phyloP scores from a whole-genome alignment of 2,888 invertebrate species.

The Drosophila neotestacea region DNA sequence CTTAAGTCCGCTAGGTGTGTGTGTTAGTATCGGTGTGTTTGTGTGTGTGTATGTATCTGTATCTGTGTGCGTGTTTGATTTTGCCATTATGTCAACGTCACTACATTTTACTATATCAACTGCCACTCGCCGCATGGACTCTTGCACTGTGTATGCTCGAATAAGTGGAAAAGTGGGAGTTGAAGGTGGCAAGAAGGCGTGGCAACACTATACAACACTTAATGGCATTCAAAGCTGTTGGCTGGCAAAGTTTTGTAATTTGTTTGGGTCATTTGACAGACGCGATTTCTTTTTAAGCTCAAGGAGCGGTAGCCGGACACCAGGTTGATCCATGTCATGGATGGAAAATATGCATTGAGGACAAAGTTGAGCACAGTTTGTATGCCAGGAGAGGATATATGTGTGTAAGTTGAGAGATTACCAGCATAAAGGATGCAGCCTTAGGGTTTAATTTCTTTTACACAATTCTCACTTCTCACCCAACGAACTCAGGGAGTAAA shows the following conservation, averaged over 20 bases:
- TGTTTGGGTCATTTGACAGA: constrained; percentile 67
- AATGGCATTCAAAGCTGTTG: constrained; percentile 64
- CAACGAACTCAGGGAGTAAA: background rate
- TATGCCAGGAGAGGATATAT: no score
- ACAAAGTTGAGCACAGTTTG: background rate
- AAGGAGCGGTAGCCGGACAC: constrained; percentile 10
- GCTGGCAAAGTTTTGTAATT: constrained; percentile 64
- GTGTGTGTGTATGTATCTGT: constrained; percentile 21
- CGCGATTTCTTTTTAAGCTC: constrained; percentile 60
- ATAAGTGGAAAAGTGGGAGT: background rate
- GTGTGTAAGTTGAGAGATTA: no score
- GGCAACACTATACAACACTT: constrained; percentile 37
- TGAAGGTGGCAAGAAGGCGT: constrained; percentile 6
- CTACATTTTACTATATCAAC: constrained; percentile 53
- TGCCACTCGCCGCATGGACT: constrained; percentile 47
- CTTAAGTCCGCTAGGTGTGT: constrained; percentile 26
- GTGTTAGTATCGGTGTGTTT: constrained; percentile 14
- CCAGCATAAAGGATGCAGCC: no score
- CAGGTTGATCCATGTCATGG: constrained; percentile 13
- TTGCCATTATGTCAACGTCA: constrained; percentile 67
- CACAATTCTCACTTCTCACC: background rate
- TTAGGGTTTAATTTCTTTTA: no score
- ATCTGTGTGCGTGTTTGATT: constrained; percentile 49
- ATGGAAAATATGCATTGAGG: background rate
- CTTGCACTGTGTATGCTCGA: constrained; percentile 4